Percentiles rank a stretch among this genome's conserved stretches.
Conservation (phyloP, 2,113 vertebrate species). For the Thalassoma bifasciatum region DNA sequence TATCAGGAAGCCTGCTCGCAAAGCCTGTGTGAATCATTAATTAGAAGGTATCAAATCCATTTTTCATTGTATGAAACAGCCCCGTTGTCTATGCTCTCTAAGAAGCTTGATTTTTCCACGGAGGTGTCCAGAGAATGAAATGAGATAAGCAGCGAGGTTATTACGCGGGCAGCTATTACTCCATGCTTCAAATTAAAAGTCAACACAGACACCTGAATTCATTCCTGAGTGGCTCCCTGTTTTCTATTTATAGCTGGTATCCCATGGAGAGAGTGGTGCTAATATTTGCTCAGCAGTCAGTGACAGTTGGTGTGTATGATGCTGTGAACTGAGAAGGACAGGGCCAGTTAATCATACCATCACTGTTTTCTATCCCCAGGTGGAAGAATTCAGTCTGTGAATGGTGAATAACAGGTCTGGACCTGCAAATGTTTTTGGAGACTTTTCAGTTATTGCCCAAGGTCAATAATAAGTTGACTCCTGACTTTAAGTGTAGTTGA, state of each 20-base stretch:
- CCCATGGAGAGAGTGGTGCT: slow-evolving; percentile 24
- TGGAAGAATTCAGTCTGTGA: slow-evolving; percentile 2
- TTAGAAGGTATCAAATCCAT: slow-evolving; percentile 42
- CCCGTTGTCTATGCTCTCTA: slow-evolving; percentile 24
- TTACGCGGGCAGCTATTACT: slow-evolving; percentile 22
- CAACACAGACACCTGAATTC: slow-evolving; percentile 27
- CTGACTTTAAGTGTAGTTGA: too few relatives aligned
- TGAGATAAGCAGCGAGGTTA: slow-evolving; percentile 41
- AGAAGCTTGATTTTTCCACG: slow-evolving; percentile 40
- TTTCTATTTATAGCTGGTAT: slow-evolving; percentile 46
- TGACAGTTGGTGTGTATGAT: slow-evolving; percentile 31
- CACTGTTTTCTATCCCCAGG: slow-evolving; percentile 12
- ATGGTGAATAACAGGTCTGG: not conserved
- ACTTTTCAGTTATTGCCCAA: too few relatives aligned
- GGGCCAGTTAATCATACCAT: slow-evolving; percentile 41
- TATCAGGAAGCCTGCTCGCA: slow-evolving; percentile 30
- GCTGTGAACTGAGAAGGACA: slow-evolving; percentile 1
- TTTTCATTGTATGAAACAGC: slow-evolving; percentile 2
- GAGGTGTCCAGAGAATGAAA: slow-evolving; percentile 45
- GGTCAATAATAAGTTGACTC: too few relatives aligned
- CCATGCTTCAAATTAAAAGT: slow-evolving; percentile 42
- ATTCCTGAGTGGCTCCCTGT: slow-evolving; percentile 47
- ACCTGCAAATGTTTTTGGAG: too few relatives aligned
- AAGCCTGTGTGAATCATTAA: slow-evolving; percentile 49
- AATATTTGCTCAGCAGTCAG: slow-evolving; percentile 52